phyloP scores from a whole-genome alignment of 2,888 invertebrate species.

The Drosophila mayaguana region DNA sequence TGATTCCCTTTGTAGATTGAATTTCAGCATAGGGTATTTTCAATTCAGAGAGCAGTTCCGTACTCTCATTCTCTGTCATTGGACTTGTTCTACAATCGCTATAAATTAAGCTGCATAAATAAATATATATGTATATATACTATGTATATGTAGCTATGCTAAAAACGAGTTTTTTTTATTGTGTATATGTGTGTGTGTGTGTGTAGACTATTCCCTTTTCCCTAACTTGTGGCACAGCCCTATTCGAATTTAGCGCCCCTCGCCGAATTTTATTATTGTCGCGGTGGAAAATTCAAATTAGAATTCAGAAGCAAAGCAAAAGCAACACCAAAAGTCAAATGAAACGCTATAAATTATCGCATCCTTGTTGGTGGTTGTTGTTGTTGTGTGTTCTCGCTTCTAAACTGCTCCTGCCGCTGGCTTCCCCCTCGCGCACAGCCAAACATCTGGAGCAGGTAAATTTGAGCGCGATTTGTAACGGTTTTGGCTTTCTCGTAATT shows the following conservation, averaged over 20 bases:
- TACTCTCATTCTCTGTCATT: conserved; percentile 23
- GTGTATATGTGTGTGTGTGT: not conserved
- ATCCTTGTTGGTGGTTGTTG: conserved; percentile 73
- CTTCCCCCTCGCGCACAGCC: not conserved
- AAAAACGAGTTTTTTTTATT: conserved; percentile 35
- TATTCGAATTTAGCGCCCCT: conserved; percentile 27
- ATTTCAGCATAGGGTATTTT: not conserved
- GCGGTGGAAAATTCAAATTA: conserved; percentile 83
- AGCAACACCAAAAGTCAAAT: conserved; percentile 56
- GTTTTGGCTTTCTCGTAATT: conserved; percentile 75
- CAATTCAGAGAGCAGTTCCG: not conserved
- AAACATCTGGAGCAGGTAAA: conserved; percentile 73
- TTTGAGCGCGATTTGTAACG: conserved; percentile 83
- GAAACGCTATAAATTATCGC: conserved; percentile 80
- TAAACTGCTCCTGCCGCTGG: not conserved
- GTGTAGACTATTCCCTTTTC: conserved; percentile 19
- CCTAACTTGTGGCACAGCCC: not conserved
- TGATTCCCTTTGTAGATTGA: too few relatives aligned
- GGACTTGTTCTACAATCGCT: conserved; percentile 59
- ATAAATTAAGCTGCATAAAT: conserved; percentile 78
- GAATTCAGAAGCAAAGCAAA: conserved; percentile 69
- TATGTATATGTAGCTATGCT: not conserved
- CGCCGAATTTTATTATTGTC: conserved; percentile 72
- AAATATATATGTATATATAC: conserved; percentile 31
- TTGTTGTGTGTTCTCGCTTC: conserved; percentile 26